Evolutionary conservation across 2,113 vertebrate genomes (phyloP).

Genomic region (Choloepus hoffmanni): DNA sequence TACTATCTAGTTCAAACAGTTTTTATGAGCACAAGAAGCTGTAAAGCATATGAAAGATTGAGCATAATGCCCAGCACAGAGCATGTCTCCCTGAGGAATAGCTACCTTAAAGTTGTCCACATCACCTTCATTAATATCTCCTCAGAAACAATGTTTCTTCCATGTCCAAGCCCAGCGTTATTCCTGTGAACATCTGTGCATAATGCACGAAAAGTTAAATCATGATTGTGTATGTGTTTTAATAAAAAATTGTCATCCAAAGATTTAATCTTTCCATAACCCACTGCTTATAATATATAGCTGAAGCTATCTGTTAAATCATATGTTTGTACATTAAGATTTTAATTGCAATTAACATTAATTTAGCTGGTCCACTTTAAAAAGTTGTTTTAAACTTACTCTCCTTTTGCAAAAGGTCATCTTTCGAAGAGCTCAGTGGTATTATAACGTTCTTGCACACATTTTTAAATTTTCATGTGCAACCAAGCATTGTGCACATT

Average conservation of each 20-base stretch:
- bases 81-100: not conserved
- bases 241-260: constrained; percentile 25
- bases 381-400: not conserved
- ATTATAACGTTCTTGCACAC: not conserved
- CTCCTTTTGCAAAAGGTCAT: not conserved
- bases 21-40: not conserved
- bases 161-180: not conserved
- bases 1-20: not conserved
- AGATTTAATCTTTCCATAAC: not conserved
- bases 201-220: not conserved
- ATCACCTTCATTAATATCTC: not conserved
- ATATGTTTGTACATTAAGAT: not conserved
- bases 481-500: not conserved
- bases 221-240: constrained; percentile 3
- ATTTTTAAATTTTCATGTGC: not conserved
- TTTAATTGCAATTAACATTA: not conserved
- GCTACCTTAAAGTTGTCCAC: not conserved
- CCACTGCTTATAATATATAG: not conserved
- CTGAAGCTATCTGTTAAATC: not conserved
- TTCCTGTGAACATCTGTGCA: not conserved
- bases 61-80: not conserved
- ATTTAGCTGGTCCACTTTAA: not conserved
- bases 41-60: not conserved
- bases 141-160: constrained; percentile 3
- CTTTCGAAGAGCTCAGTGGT: not conserved